A percentile compares a stretch with the other conserved stretches of the same genome.
Evolutionary conservation across 2,797 vertebrate species (phyloP).

Genomic region (Petrocephalus sullivani): DNA sequence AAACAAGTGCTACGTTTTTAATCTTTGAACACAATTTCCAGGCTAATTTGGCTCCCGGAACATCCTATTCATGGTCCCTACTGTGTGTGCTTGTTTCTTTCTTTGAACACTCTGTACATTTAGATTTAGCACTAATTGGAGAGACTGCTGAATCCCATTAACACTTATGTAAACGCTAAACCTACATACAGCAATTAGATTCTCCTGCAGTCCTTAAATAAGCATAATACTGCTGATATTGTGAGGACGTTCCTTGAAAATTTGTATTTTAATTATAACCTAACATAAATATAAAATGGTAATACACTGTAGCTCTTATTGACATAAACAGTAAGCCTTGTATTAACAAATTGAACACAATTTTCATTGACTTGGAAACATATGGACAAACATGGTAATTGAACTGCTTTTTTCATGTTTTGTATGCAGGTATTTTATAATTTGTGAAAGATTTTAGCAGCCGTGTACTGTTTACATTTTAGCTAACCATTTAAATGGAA

Average conservation of each 20-base stretch:
- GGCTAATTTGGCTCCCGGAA: not conserved
- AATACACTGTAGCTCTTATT: not conserved
- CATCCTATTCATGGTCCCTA: not conserved
- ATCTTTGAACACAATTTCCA: constrained; percentile 6
- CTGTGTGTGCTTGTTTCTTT: not conserved
- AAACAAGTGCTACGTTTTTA: not conserved
- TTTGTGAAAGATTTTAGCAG: not conserved
- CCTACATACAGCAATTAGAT: not conserved
- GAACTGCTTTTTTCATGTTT: not conserved
- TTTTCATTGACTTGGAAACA: not conserved
- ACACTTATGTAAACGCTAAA: not conserved
- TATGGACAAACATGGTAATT: not conserved
- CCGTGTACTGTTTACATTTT: not conserved
- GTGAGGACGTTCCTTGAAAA: not conserved
- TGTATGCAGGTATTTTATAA: not conserved
- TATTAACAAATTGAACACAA: not conserved
- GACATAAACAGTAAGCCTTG: not conserved
- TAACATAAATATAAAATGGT: not conserved
- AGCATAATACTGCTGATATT: not conserved
- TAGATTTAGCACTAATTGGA: not conserved
- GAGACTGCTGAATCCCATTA: not conserved
- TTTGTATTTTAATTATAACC: not conserved
- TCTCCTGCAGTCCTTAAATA: not conserved
- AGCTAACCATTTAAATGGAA: not conserved
- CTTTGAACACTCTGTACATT: constrained; percentile 4